A percentile compares a stretch with the other conserved stretches of the same genome.
Conservation (phyloP, 1,140 invertebrate genomes). For the Subanguina moxae region DNA sequence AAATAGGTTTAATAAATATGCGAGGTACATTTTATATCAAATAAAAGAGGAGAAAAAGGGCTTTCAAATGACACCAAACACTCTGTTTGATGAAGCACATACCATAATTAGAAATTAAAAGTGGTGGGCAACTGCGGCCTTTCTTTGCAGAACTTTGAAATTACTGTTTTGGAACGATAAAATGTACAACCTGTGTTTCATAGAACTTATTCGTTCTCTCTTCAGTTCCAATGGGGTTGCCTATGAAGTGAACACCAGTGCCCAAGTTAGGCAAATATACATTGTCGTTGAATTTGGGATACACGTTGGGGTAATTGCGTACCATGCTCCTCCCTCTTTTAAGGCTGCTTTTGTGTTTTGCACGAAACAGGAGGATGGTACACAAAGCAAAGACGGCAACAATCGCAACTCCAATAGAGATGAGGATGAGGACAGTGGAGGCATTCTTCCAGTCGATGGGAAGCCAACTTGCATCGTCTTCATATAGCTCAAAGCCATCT, state of each 20-base stretch:
- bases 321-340: not conserved
- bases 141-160: too few species aligned
- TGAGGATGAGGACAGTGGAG: slow-evolving; percentile 28
- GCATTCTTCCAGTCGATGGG: slow-evolving; percentile 41
- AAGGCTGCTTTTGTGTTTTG: slow-evolving; percentile 31
- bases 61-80: too few species aligned
- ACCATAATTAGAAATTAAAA: too few species aligned
- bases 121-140: too few species aligned
- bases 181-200: slow-evolving; percentile 52
- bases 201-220: slow-evolving; percentile 45
- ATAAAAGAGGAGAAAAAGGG: too few species aligned
- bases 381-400: slow-evolving; percentile 42
- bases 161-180: too few species aligned
- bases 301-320: not conserved
- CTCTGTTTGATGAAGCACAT: too few species aligned
- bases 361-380: slow-evolving; percentile 34
- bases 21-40: too few species aligned
- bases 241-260: not conserved
- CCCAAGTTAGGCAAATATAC: slow-evolving; percentile 13
- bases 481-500: not conserved
- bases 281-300: slow-evolving; percentile 35
- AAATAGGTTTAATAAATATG: too few species aligned
- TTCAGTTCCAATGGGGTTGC: slow-evolving; percentile 10
- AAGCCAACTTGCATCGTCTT: slow-evolving; percentile 5
- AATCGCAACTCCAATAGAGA: slow-evolving; percentile 29